phyloP scores from a whole-genome alignment of 2,113 vertebrate species.

The Scortum barcoo region DNA sequence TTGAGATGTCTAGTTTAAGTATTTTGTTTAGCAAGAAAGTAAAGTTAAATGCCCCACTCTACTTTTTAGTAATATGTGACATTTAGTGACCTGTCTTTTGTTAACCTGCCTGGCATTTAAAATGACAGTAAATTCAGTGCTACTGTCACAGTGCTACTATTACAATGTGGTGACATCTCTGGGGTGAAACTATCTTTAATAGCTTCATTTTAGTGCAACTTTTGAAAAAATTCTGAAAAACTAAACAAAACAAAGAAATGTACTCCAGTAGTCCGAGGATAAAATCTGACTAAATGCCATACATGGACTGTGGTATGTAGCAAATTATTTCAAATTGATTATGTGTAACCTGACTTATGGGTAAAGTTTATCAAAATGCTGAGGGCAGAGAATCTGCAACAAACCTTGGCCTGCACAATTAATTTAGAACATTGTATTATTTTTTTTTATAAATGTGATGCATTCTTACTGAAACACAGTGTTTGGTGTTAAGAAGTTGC shows the following conservation, averaged over 20 bases:
- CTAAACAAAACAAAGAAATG: not conserved
- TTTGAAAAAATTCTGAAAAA: too few species aligned
- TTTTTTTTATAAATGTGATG: conserved; percentile 38
- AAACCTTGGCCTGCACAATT: conserved; percentile 10
- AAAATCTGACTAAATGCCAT: not conserved
- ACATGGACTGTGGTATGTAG: not conserved
- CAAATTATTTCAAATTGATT: too few species aligned
- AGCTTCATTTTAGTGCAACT: not conserved
- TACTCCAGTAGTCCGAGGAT: not conserved
- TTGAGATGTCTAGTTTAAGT: not conserved
- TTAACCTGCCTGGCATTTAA: not conserved
- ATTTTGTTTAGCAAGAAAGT: not conserved
- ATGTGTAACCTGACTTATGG: not conserved
- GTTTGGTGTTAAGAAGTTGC: conserved; percentile 56
- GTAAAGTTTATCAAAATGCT: not conserved
- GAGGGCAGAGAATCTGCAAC: not conserved
- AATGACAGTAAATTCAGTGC: not conserved
- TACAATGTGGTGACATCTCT: not conserved
- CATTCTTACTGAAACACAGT: conserved; percentile 30
- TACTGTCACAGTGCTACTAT: not conserved
- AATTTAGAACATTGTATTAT: conserved; percentile 24
- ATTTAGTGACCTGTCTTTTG: not conserved
- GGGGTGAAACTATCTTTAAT: not conserved
- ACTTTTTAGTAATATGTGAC: not conserved
- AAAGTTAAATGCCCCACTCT: not conserved